Evolutionary conservation across 2,888 invertebrate species (phyloP).

Genomic region (Melieria omissa): DNA sequence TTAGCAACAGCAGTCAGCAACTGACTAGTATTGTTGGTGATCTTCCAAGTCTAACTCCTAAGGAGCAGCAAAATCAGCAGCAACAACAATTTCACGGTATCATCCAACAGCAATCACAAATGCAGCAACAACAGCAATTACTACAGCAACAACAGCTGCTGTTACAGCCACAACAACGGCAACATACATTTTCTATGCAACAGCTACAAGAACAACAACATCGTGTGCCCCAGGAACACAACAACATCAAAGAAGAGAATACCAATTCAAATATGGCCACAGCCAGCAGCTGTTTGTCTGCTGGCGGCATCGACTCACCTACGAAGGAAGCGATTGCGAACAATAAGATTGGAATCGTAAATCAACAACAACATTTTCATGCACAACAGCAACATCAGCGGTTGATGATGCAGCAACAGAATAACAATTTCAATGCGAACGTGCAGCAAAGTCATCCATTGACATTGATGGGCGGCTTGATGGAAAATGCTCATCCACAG

Average conservation of each 20-base stretch:
- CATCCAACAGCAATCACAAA: conserved; percentile 34
- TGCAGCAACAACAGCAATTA: conserved; percentile 39
- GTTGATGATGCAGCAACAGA: conserved; percentile 49
- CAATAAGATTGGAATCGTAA: conserved; percentile 29
- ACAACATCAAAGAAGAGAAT: conserved; percentile 33
- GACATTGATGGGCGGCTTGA: conserved; percentile 61
- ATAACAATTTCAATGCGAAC: conserved; percentile 51
- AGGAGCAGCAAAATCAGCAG: conserved; percentile 42
- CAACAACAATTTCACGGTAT: conserved; percentile 29
- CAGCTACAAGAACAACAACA: conserved; percentile 40
- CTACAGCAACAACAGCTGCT: conserved; percentile 38
- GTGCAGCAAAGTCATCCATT: conserved; percentile 53
- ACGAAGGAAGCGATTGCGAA: conserved; percentile 11
- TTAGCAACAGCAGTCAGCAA: conserved; percentile 45
- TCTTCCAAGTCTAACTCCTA: conserved; percentile 42
- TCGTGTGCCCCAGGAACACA: conserved; percentile 15
- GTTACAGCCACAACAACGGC: conserved; percentile 39
- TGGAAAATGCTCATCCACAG: conserved; percentile 54
- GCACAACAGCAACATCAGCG: conserved; percentile 42
- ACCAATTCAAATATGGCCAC: not conserved
- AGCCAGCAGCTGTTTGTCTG: conserved; percentile 22
- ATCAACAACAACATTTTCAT: conserved; percentile 37
- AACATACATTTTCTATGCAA: conserved; percentile 38
- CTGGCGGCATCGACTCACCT: conserved; percentile 7
- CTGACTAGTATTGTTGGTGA: conserved; percentile 42